phyloP scores from a whole-genome alignment of 37 sponge, comb jelly and placozoan genomes.

The Corticium candelabrum region DNA sequence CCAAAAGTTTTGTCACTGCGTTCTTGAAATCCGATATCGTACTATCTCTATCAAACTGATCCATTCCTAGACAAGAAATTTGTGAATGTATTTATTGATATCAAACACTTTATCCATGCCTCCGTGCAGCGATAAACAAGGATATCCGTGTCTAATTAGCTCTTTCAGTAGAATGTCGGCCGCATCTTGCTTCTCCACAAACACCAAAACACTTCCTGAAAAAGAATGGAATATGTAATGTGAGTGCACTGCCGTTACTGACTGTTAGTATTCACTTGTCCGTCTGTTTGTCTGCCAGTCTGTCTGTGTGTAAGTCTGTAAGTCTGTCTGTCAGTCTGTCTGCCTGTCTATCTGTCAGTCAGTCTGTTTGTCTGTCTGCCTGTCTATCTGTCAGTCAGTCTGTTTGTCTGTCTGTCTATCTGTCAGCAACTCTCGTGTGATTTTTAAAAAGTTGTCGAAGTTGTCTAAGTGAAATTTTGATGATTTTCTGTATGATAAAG shows the following conservation, averaged over 20 bases:
- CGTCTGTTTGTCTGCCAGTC: no score
- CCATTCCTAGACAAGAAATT: conserved; percentile 52
- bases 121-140: conserved; percentile 94
- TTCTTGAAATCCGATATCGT: conserved; percentile 91
- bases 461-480: no score
- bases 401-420: no score
- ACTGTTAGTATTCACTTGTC: no score
- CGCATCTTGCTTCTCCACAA: conserved; percentile 90
- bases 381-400: no score
- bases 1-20: conserved; percentile 66
- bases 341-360: no score
- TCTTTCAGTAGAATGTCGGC: conserved; percentile 83
- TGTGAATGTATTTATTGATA: not conserved
- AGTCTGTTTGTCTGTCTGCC: no score
- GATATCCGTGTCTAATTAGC: conserved; percentile 78
- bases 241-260: not conserved
- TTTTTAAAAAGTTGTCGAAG: no score
- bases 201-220: conserved; percentile 55
- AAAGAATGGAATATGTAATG: not conserved
- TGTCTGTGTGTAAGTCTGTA: no score
- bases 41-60: conserved; percentile 89
- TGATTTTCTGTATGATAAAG: no score
- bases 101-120: conserved; percentile 17
- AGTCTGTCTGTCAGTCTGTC: no score
- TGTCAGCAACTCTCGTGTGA: no score